Evolutionary conservation across 2,113 vertebrate genomes (phyloP), one percentile per base, ranked within the genome.

Genomic region (Chauna torquata): DNA sequence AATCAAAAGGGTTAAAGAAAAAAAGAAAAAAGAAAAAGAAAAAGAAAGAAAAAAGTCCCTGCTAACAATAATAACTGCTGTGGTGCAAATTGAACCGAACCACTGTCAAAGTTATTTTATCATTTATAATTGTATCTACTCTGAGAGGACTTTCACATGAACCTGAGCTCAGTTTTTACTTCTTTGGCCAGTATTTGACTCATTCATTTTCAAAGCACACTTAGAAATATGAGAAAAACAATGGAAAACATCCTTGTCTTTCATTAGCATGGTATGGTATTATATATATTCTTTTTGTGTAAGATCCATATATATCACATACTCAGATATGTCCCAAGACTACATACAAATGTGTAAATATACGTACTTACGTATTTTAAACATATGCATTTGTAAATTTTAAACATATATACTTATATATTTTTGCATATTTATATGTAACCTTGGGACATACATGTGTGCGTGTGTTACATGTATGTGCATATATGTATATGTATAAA

Each of bases 61-160:
- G 13, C 9, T 86, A 88, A 66, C 36, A 62, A 49, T 47, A 78
- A 42, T 85, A 91, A 83, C 36, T 84, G 38, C 50, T 94, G 36
- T 86, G 34, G 57, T 69, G 65, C 44, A 93, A 90, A 93, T 16
- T 94, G 76, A 42, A 76, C 65, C 82, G 72, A 88, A 88, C 36
- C 38, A 82, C 34, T 86, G 72, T 74, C 54, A 91, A 82, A 57
- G 45, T 88, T 91, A 74, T 89, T 82, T 94, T 88, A 78, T 88
- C 12, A 77, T 91, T 96, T 88, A 47, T 50, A 82, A 88, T 82
- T 97, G 9, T 82, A 24, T 58, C 9, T 94, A 6, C 75, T 88
- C 45, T 76, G 38, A 16, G 14, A 19, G 34, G 13, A 5, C 52
- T 90, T 86, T 80, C 75, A 86, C 32, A 50, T 42, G 27, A 91